Conservation (phyloP, 1,140 invertebrate species). For the Euura lappo region DNA sequence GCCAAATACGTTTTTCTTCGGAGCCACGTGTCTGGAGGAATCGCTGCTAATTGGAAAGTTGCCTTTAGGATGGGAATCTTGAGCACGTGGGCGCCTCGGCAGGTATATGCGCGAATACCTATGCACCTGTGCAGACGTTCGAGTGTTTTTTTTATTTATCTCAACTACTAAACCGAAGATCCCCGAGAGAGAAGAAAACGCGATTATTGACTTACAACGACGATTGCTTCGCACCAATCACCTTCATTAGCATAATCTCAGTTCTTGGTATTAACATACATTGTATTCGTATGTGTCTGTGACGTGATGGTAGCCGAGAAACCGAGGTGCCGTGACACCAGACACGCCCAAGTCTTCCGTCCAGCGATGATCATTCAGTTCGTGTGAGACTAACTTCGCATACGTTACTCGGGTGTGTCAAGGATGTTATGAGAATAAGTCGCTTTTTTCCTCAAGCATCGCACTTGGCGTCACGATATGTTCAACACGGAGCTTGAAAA, state of each 20-base stretch:
- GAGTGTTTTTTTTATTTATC: background rate
- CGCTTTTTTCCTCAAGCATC: no score
- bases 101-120: background rate
- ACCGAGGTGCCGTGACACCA: background rate
- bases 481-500: no score
- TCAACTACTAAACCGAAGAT: background rate
- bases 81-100: background rate
- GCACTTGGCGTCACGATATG: no score
- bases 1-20: background rate
- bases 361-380: background rate
- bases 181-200: background rate
- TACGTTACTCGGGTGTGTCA: background rate
- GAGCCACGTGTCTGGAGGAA: background rate
- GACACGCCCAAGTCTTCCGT: background rate
- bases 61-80: background rate
- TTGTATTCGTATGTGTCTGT: background rate
- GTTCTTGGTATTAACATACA: background rate
- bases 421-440: background rate
- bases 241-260: conserved; percentile 9
- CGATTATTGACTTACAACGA: background rate
- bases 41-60: background rate
- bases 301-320: conserved; percentile 8
- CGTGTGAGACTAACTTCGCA: background rate
- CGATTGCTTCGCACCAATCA: background rate
- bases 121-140: background rate